phyloP scores from a whole-genome alignment of 1,140 invertebrate genomes.

The Drosophila chauvacae region DNA sequence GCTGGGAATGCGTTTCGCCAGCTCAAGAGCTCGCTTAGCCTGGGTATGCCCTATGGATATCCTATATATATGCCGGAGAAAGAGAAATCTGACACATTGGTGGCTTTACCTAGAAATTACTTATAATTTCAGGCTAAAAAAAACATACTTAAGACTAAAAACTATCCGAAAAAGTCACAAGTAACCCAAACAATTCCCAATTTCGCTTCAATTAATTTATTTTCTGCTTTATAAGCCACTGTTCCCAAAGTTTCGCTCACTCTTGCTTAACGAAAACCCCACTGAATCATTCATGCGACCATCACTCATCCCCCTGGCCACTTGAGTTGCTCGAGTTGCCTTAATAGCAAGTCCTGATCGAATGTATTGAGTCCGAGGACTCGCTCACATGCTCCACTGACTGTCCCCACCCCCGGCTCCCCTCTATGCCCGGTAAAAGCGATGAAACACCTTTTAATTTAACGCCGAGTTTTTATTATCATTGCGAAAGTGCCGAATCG shows the following conservation, averaged over 20 bases:
- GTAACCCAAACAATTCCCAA: background rate
- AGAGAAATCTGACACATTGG: background rate
- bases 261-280: constrained; percentile 14
- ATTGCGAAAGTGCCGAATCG: constrained; percentile 38
- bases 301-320: constrained; percentile 3
- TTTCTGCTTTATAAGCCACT: background rate
- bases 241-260: constrained; percentile 1
- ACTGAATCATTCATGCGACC: constrained; percentile 48
- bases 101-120: background rate
- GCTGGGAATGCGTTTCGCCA: constrained; percentile 7
- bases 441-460: constrained; percentile 75
- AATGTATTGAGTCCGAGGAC: constrained; percentile 17
- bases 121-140: too few species aligned
- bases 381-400: constrained; percentile 59
- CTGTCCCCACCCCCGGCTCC: background rate
- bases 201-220: constrained; percentile 36
- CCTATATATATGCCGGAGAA: background rate
- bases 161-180: background rate
- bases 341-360: constrained; percentile 19
- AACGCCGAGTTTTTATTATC: constrained; percentile 77
- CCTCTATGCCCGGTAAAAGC: background rate
- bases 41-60: background rate
- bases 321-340: background rate
- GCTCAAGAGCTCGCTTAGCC: background rate
- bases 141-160: too few species aligned